Percentiles rank a stretch among this genome's conserved stretches.
Evolutionary conservation across 2,113 vertebrate genomes (phyloP).

Genomic region (Eudorcas thomsonii): DNA sequence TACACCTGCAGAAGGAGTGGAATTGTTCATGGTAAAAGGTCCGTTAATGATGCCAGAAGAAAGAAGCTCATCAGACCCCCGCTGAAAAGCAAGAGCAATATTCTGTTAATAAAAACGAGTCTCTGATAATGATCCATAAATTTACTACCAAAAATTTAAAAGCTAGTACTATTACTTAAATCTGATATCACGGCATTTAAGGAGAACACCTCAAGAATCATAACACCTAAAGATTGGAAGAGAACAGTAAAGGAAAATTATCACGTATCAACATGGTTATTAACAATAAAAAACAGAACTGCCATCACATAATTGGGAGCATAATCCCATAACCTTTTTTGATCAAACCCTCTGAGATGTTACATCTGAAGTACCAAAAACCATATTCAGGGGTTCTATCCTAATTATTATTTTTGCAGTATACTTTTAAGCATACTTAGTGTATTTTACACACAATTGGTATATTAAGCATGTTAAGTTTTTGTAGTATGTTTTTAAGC

Average conservation of each 20-base stretch:
- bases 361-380: neutral
- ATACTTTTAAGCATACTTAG: neutral
- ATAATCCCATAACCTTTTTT: neutral
- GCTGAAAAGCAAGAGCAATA: slow-evolving; percentile 78
- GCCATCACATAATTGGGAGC: neutral
- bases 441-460: neutral
- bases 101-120: slow-evolving; percentile 35
- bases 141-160: slow-evolving; percentile 49
- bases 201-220: neutral
- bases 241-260: slow-evolving; percentile 26
- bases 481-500: neutral
- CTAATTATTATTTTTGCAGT: neutral
- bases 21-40: slow-evolving; percentile 84
- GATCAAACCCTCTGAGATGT: neutral
- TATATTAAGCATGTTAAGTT: neutral
- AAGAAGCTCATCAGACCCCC: slow-evolving; percentile 82
- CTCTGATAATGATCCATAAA: neutral
- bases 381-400: neutral
- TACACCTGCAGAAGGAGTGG: slow-evolving; percentile 83
- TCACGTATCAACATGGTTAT: neutral
- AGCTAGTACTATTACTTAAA: neutral
- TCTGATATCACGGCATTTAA: neutral
- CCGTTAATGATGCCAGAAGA: slow-evolving; percentile 77
- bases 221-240: neutral
- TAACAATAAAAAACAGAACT: neutral